Evolutionary conservation across 2,888 invertebrate genomes (phyloP).

Genomic region (Zeuzera pyrina): DNA sequence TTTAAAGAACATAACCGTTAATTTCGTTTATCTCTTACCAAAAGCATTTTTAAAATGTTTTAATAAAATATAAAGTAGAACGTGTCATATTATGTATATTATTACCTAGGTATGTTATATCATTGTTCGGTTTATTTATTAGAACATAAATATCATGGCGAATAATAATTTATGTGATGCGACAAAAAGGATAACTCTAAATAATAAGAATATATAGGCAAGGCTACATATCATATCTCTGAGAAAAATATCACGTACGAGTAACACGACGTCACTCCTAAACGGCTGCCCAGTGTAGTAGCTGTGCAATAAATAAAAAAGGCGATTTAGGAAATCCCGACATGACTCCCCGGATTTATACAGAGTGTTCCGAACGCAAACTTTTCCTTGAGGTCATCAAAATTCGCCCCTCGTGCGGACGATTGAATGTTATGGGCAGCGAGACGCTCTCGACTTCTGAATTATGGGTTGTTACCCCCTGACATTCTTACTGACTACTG

Average conservation of each 20-base stretch:
- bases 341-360: constrained; percentile 67
- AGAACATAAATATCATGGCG: background rate
- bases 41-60: too few species aligned
- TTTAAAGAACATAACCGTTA: too few species aligned
- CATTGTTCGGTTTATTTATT: too few species aligned
- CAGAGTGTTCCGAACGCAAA: constrained; percentile 58
- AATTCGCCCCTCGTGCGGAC: constrained; percentile 64
- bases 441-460: constrained; percentile 59
- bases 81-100: too few species aligned
- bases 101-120: too few species aligned
- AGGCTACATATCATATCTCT: constrained; percentile 27
- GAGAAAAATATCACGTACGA: constrained; percentile 39
- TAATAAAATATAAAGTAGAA: too few species aligned
- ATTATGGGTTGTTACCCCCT: constrained; percentile 54
- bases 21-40: too few species aligned
- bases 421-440: constrained; percentile 69
- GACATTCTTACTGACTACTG: constrained; percentile 48
- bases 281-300: constrained; percentile 51
- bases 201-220: constrained; percentile 1
- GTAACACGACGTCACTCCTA: constrained; percentile 49
- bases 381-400: constrained; percentile 66
- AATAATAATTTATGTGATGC: background rate
- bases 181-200: background rate
- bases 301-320: constrained; percentile 64
- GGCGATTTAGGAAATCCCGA: constrained; percentile 66